Base-by-base conservation (phyloP, 2,797 vertebrate species). In the Gallinago nigripennis region DNA sequence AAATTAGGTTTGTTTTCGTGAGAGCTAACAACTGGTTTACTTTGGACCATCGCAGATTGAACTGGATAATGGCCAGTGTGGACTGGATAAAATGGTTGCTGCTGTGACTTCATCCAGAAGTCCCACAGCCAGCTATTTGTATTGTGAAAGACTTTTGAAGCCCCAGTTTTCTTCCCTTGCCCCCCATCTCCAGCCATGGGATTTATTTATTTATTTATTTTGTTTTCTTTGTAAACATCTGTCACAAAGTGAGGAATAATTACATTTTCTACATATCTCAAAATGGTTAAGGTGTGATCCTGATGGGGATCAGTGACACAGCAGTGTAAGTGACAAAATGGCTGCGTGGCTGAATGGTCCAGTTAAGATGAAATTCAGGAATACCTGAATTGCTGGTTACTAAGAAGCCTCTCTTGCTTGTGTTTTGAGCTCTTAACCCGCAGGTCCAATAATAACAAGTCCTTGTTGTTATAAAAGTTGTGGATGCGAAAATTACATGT, bases 61-160 rank as follows among this genome's bases (percentile, higher is more conserved):
- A 60, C 70, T 90, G 94, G 90, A 86, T 86, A 63, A 76, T 58
- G 53, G 65, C 85, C 72, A 84, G 0, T 5, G 2, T 58, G 72
- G 93, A 63, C 58, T 81, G 82, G 79, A 78, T 91, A 85, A 95
- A 85, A 86, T 92, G 72, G 35, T 81, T 88, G 87, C 41, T 86
- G 60, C 48, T 91, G 51, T 88, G 84, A 31, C 75, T 82, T 43
- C 77, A 86, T 86, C 45, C 82, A 69, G 61, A 92, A 24, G n/a
- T 94, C 45, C n/a, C 50, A 81, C 48, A 83, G 60, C 27, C 31
- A 18, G 51, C n/a, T 69, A 9, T 70, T 90, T 90, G 56, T 91
- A 16, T 54, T 1, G 0, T 72, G 50, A 37, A 57, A 88, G 45
- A 60, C 61, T 75, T 46, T 20, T 90, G 76, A 83, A 83, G 12